These are phyloP conservation scores for Camponotus vicinus DNA, from an alignment of 1,140 invertebrate species.

Conservation along the genomic window DNA sequence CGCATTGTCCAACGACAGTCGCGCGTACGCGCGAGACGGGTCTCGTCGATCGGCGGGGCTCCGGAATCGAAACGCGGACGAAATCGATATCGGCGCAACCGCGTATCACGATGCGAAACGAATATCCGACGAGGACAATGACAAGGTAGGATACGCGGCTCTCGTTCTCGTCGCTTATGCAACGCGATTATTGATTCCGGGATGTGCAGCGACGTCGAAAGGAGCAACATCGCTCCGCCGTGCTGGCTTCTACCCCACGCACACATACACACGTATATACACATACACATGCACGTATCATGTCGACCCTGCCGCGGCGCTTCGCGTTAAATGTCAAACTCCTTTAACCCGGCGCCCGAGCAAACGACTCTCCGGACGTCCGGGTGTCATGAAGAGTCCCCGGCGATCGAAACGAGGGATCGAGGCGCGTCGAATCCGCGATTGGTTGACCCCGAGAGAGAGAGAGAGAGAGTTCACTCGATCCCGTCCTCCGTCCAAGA, in stretches of 20 bases:
- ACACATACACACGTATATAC: not conserved
- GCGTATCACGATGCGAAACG: constrained; percentile 19
- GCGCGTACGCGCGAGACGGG: not conserved
- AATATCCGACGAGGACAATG: constrained; percentile 3
- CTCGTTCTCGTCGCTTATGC: constrained; percentile 56
- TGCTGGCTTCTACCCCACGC: constrained; percentile 34
- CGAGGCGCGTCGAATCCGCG: constrained; percentile 1
- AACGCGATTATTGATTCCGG: constrained; percentile 60
- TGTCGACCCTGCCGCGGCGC: constrained; percentile 42
- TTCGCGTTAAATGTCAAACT: constrained; percentile 58
- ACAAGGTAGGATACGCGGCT: constrained; percentile 4
- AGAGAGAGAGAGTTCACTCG: constrained; percentile 21
- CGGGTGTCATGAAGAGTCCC: not conserved
- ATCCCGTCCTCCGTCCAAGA: not conserved
- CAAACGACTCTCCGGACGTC: not conserved
- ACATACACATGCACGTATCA: not conserved
- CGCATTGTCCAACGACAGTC: constrained; percentile 8
- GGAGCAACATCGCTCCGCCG: constrained; percentile 60
- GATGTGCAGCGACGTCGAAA: constrained; percentile 55
- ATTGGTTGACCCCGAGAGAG: constrained; percentile 12
- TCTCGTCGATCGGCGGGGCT: not conserved
- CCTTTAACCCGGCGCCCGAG: constrained; percentile 43
- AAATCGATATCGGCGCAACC: constrained; percentile 38
- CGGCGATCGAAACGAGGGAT: constrained; percentile 10
- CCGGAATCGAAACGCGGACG: constrained; percentile 16